phyloP scores from a whole-genome alignment of 1,140 invertebrate genomes.

The Ctenoplectra terminalis region DNA sequence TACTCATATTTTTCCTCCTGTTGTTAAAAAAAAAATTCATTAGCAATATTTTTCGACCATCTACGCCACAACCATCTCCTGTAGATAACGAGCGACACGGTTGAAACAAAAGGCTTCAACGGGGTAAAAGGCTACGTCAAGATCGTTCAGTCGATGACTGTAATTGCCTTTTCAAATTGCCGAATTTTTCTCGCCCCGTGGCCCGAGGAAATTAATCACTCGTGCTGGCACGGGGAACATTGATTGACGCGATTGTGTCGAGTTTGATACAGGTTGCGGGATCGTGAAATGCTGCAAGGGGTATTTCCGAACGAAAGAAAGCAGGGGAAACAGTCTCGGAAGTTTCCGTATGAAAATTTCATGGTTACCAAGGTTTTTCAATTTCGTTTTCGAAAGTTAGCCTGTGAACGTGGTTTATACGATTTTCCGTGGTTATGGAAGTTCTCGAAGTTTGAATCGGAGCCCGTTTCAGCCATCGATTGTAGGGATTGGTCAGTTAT shows the following conservation, averaged over 20 bases:
- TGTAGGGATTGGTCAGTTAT: neutral
- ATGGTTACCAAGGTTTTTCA: constrained; percentile 16
- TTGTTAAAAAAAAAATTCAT: no score
- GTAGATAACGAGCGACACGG: neutral
- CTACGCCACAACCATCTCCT: no score
- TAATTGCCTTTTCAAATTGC: constrained; percentile 11
- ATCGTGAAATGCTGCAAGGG: neutral
- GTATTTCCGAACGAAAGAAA: constrained; percentile 9
- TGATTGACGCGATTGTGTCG: constrained; percentile 9
- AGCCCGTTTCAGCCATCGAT: neutral
- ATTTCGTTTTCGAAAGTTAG: neutral
- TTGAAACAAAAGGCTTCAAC: neutral
- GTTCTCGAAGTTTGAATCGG: constrained; percentile 17
- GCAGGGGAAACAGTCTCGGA: neutral
- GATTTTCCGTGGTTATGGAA: neutral
- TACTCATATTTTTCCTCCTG: no score
- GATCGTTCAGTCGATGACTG: neutral
- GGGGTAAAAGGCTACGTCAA: constrained; percentile 1
- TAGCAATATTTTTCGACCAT: no score
- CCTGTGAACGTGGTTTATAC: neutral
- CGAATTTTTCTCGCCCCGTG: neutral
- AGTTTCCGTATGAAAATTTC: constrained; percentile 16
- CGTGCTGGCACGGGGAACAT: neutral
- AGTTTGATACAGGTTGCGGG: neutral
- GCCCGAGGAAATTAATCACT: neutral